phyloP scores from a whole-genome alignment of 2,113 vertebrate species.

The Muntiacus muntjak region DNA sequence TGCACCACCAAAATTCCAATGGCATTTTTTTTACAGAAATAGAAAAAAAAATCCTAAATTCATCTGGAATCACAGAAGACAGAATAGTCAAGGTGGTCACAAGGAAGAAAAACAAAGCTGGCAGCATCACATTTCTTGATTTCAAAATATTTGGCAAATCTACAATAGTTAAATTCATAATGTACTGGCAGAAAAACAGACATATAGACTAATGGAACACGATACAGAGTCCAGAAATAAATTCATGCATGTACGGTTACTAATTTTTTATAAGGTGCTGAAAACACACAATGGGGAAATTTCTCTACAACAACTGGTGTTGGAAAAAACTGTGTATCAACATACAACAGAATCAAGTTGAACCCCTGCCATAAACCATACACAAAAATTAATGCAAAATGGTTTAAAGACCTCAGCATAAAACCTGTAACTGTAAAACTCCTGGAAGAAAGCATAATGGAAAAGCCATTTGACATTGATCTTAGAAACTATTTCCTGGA shows the following conservation, averaged over 20 bases:
- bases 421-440: neutral
- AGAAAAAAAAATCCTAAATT: neutral
- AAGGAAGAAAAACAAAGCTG: neutral
- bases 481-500: neutral
- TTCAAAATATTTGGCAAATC: neutral
- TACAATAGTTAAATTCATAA: neutral
- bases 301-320: neutral
- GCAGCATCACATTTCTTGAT: neutral
- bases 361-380: neutral
- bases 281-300: neutral
- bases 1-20: neutral
- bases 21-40: neutral
- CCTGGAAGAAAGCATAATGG: neutral
- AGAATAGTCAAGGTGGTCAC: neutral
- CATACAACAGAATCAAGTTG: neutral
- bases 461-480: neutral
- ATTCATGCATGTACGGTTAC: neutral
- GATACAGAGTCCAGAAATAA: neutral
- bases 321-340: neutral
- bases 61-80: neutral
- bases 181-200: neutral
- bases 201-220: neutral
- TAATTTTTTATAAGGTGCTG: too few species aligned
- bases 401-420: neutral
- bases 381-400: neutral